phyloP scores from a whole-genome alignment of 2,113 vertebrate genomes.

The Gila orcuttii region DNA sequence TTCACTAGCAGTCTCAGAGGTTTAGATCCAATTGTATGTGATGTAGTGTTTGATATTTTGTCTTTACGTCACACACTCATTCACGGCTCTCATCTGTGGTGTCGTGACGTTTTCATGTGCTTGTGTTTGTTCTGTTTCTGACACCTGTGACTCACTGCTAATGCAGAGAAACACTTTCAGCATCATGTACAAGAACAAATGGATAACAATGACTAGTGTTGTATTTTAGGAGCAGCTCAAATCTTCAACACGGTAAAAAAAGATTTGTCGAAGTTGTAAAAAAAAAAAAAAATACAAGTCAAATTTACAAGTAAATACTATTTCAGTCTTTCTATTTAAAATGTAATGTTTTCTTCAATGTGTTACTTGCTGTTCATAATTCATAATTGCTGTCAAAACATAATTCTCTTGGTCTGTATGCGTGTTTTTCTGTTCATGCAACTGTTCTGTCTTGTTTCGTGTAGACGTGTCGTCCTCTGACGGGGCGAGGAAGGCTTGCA shows the following conservation, averaged over 20 bases:
- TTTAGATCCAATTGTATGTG: neutral
- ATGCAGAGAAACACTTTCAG: neutral
- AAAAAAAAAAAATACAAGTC: too few relatives aligned
- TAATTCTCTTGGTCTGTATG: neutral
- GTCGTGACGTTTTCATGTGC: neutral
- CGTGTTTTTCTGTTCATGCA: conserved; percentile 55
- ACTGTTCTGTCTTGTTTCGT: conserved; percentile 61
- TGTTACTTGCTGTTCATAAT: too few relatives aligned
- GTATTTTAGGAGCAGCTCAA: neutral
- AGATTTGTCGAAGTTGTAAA: too few relatives aligned
- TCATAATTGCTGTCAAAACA: neutral
- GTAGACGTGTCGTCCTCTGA: conserved; percentile 85
- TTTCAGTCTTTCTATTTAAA: too few relatives aligned
- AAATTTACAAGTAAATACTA: too few relatives aligned
- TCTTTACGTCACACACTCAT: neutral
- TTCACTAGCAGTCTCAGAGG: neutral
- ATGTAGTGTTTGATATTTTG: neutral
- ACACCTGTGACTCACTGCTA: neutral
- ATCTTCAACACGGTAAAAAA: too few relatives aligned
- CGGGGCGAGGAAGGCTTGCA: conserved; percentile 78
- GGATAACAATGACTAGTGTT: neutral
- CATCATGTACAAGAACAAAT: neutral
- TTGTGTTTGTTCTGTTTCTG: neutral
- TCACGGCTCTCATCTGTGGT: neutral
- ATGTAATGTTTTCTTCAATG: too few relatives aligned